phyloP scores from a whole-genome alignment of 2,113 vertebrate species.

The Peromyscus leucopus region DNA sequence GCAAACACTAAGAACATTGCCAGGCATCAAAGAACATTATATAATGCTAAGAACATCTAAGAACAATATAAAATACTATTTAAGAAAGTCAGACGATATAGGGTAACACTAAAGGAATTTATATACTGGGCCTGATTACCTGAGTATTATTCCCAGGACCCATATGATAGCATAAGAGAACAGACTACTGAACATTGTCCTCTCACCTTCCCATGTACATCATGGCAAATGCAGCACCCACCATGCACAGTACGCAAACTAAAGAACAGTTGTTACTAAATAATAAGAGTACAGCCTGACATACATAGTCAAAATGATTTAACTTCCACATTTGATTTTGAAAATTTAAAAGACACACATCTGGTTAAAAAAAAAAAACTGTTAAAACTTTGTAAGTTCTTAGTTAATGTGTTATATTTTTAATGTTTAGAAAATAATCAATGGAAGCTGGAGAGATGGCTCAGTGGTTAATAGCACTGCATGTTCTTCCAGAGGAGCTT shows the following conservation, averaged over 20 bases:
- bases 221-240: background rate
- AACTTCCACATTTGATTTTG: background rate
- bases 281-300: background rate
- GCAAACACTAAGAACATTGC: background rate
- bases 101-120: background rate
- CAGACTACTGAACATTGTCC: background rate
- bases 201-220: background rate
- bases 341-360: background rate
- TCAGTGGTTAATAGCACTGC: too few relatives aligned
- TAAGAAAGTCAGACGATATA: background rate
- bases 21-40: background rate
- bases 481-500: too few relatives aligned
- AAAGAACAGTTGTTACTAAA: background rate
- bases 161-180: background rate
- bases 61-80: background rate
- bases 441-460: too few relatives aligned
- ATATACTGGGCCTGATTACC: background rate
- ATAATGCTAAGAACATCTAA: background rate
- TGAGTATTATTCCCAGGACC: background rate
- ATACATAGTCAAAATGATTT: background rate
- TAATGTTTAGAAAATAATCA: background rate
- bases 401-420: background rate
- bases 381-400: background rate
- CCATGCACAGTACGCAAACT: background rate
- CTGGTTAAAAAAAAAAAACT: background rate